A percentile compares a stretch with the other conserved stretches of the same genome.
Conservation (phyloP, 2,797 vertebrate genomes). For the Acanthurus lineatus region DNA sequence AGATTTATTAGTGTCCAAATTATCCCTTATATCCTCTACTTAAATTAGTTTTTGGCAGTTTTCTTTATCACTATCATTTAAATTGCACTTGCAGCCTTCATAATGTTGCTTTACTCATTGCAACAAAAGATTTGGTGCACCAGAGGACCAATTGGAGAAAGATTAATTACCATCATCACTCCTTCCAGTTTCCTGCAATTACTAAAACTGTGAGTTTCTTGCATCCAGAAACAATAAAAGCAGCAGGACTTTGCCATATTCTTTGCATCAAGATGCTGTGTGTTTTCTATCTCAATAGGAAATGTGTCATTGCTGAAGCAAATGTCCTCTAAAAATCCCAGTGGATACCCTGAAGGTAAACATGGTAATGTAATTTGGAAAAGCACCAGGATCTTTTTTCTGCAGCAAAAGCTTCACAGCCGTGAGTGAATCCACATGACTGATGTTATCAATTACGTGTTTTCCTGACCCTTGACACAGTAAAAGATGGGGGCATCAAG, state of each 20-base stretch:
- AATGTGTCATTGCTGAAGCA: conserved; percentile 13
- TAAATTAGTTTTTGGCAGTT: conserved; percentile 22
- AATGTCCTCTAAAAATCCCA: conserved; percentile 15
- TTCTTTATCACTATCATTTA: conserved; percentile 39
- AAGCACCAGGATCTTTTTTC: conserved; percentile 38
- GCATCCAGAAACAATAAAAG: conserved; percentile 1
- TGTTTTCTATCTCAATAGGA: conserved; percentile 18
- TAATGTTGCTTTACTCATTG: conserved; percentile 14
- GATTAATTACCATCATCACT: conserved; percentile 49
- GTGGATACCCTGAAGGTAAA: conserved; percentile 23
- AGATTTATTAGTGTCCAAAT: conserved; percentile 5
- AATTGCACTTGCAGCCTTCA: conserved; percentile 20
- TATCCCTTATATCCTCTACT: conserved; percentile 16
- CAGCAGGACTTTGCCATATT: conserved; percentile 11
- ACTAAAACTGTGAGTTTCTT: conserved; percentile 32
- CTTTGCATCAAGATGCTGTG: background rate
- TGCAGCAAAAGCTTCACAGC: conserved; percentile 20
- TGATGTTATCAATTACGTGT: conserved; percentile 8
- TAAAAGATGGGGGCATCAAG: background rate
- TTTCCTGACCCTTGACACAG: conserved; percentile 9
- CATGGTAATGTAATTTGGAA: conserved; percentile 54
- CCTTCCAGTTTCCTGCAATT: conserved; percentile 55
- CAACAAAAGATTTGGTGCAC: conserved; percentile 31
- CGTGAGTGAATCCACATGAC: conserved; percentile 52
- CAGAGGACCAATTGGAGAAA: conserved; percentile 40